Conservation (phyloP, 2,797 vertebrate genomes). For the Pagetopsis macropterus region DNA sequence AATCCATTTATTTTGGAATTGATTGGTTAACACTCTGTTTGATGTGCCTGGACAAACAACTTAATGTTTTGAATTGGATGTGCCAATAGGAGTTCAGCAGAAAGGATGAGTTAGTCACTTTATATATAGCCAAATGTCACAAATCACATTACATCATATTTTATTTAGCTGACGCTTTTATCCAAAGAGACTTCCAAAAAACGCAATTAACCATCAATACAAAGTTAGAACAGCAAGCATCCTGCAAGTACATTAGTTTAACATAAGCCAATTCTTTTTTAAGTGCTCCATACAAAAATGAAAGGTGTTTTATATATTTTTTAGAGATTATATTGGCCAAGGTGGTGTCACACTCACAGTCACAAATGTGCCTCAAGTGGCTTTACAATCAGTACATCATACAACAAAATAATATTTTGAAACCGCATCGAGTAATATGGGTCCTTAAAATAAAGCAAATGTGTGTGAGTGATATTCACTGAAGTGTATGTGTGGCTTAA, state of each 20-base stretch:
- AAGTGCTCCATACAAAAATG: too few relatives aligned
- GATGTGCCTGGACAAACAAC: neutral
- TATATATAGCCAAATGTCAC: neutral
- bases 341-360: too few relatives aligned
- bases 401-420: too few relatives aligned
- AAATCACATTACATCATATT: neutral
- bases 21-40: neutral
- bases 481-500: neutral
- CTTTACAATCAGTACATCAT: constrained; percentile 1
- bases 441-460: neutral
- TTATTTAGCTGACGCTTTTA: too few relatives aligned
- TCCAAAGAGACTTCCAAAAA: too few relatives aligned
- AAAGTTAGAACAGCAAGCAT: too few relatives aligned
- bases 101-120: neutral
- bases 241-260: too few relatives aligned
- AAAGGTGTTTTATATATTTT: too few relatives aligned
- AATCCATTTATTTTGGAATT: neutral
- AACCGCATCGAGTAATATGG: neutral
- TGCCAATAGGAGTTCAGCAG: neutral
- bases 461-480: neutral
- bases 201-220: too few relatives aligned
- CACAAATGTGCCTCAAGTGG: neutral
- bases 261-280: too few relatives aligned
- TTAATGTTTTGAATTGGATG: neutral
- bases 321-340: too few relatives aligned